Conservation (phyloP, 2,113 vertebrate species). For the Trematomus loennbergii region DNA sequence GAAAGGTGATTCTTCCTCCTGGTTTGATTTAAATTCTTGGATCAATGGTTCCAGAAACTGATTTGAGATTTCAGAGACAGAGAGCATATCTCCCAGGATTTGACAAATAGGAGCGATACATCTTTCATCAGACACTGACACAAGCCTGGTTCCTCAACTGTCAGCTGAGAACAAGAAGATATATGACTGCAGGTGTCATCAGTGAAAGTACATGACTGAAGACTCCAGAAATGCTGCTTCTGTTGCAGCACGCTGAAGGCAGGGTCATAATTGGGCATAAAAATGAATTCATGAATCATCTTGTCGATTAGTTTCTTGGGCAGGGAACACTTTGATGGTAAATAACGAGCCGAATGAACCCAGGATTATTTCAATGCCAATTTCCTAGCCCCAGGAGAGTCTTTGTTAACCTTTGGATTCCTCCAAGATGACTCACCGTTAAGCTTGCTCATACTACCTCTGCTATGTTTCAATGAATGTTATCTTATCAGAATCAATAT, state of each 20-base stretch:
- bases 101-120: neutral
- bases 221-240: slow-evolving; percentile 15
- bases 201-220: slow-evolving; percentile 15
- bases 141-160: neutral
- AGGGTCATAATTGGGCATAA: neutral
- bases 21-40: neutral
- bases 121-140: neutral
- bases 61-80: neutral
- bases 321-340: slow-evolving; percentile 3
- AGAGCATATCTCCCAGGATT: neutral
- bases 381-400: neutral
- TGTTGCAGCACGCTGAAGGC: slow-evolving; percentile 43
- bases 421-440: neutral
- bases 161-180: neutral
- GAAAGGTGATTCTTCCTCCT: neutral
- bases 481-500: neutral
- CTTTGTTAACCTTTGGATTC: neutral
- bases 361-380: neutral
- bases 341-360: neutral
- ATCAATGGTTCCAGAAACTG: neutral
- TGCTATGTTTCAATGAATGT: neutral
- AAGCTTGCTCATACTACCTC: neutral
- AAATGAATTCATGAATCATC: slow-evolving; percentile 47
- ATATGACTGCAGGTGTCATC: neutral
- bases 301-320: slow-evolving; percentile 1